phyloP scores from a whole-genome alignment of 2,888 invertebrate genomes.

The Pyralis farinalis region DNA sequence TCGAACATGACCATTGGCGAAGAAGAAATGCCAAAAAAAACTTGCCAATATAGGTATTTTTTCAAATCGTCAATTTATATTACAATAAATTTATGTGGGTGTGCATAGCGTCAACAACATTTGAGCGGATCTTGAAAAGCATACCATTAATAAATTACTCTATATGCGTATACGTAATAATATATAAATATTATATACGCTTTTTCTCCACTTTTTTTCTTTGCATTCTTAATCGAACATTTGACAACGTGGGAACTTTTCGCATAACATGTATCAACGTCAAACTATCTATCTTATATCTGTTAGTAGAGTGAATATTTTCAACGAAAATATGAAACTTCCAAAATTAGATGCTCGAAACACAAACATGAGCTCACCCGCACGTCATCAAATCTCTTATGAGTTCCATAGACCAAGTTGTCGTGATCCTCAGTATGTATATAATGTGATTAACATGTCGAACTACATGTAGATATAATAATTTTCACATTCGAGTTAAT shows the following conservation, averaged over 20 bases:
- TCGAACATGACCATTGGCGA: no score
- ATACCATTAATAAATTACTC: no score
- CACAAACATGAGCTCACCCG: constrained; percentile 15
- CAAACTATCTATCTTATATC: constrained; percentile 12
- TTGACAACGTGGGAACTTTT: constrained; percentile 11
- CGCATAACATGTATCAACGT: constrained; percentile 11
- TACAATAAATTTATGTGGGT: no score
- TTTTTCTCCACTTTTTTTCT: no score
- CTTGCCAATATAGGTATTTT: no score
- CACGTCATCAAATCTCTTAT: constrained; percentile 17
- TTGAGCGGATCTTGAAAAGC: no score
- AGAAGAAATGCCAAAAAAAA: no score
- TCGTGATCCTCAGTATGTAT: neutral
- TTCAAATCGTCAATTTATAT: no score
- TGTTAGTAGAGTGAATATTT: constrained; percentile 11
- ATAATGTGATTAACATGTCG: neutral
- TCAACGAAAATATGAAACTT: constrained; percentile 16
- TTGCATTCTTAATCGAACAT: no score
- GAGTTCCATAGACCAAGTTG: constrained; percentile 8
- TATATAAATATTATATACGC: no score
- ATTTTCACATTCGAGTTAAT: constrained; percentile 1
- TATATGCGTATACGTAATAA: no score
- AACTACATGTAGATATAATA: neutral
- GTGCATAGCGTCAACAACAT: no score
- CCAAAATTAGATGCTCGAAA: constrained; percentile 12